Percentiles rank a stretch among this genome's conserved stretches.
These are phyloP conservation scores for Oligia latruncula DNA, from an alignment of 2,888 invertebrate genomes.

Conservation along the genomic window DNA sequence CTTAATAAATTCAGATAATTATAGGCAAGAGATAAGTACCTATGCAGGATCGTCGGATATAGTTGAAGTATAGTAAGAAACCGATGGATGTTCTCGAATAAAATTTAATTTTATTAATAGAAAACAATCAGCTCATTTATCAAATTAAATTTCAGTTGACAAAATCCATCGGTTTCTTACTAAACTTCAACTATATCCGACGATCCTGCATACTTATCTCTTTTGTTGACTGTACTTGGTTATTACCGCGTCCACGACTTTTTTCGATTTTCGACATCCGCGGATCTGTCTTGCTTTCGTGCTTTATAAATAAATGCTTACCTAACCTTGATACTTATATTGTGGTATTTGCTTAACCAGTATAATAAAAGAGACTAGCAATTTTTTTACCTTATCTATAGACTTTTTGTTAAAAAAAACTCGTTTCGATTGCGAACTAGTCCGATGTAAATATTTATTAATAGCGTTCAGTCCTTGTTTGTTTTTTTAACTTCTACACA, in stretches of 20 bases:
- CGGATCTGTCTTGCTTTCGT: constrained; percentile 56
- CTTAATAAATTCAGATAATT: background rate
- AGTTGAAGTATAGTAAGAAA: too few relatives aligned
- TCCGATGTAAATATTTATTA: constrained; percentile 5
- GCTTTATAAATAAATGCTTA: constrained; percentile 71
- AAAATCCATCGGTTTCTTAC: too few relatives aligned
- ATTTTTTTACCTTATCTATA: constrained; percentile 43
- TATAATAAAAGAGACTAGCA: constrained; percentile 59
- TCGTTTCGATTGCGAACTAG: constrained; percentile 4
- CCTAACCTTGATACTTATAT: constrained; percentile 73
- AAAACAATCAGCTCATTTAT: too few relatives aligned
- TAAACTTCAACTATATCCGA: too few relatives aligned
- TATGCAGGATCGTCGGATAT: too few relatives aligned
- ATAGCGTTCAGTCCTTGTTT: background rate
- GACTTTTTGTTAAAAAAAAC: constrained; percentile 25
- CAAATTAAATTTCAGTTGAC: too few relatives aligned
- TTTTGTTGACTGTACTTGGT: background rate
- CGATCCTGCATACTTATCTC: too few relatives aligned
- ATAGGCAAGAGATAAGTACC: too few relatives aligned
- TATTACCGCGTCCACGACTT: constrained; percentile 48
- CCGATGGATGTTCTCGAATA: too few relatives aligned
- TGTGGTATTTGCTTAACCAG: constrained; percentile 64
- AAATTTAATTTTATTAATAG: too few relatives aligned
- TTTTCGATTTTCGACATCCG: constrained; percentile 16
- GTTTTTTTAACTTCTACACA: background rate